Evolutionary conservation across 2,113 vertebrate species (phyloP).

Genomic region (human): GRCh38 chr17:83040001-83040500

Average conservation of each 20-base stretch:
- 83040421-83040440: not conserved
- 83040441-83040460: not conserved
- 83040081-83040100: not conserved
- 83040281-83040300: not conserved
- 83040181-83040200: not conserved
- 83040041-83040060: not conserved
- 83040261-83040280: not conserved
- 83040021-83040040: not conserved
- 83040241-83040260: not conserved
- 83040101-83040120: not conserved
- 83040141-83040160: not conserved
- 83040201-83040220: not conserved
- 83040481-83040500: not conserved
- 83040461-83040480: not conserved
- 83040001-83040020: not conserved
- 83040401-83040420: not conserved
- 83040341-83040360: not conserved
- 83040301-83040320: not conserved
- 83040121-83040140: not conserved
- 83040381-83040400: not conserved
- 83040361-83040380: not conserved
- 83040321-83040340: not conserved
- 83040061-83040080: not conserved
- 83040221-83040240: not conserved
- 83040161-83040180: not conserved